Evolutionary conservation across 2,797 vertebrate genomes (phyloP).

Genomic region (Esox masquinongy): DNA sequence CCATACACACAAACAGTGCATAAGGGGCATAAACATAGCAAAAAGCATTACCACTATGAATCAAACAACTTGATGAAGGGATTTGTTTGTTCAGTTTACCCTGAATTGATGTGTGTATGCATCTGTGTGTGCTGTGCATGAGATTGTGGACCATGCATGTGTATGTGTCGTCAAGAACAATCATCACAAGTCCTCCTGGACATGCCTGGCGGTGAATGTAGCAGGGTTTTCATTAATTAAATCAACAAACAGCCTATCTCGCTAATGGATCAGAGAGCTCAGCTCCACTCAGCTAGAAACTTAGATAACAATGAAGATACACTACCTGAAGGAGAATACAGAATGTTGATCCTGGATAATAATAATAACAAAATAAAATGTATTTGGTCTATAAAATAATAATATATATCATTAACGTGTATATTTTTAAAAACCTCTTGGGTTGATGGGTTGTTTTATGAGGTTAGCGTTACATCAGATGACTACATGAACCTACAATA

Average conservation of each 20-base stretch:
- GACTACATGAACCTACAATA: background rate
- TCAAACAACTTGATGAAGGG: no score
- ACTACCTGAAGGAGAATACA: background rate
- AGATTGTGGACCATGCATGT: background rate
- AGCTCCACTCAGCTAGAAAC: slow-evolving; percentile 2
- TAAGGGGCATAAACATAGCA: no score
- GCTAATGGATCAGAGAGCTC: slow-evolving; percentile 14
- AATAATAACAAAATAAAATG: no score
- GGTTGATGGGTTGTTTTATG: background rate
- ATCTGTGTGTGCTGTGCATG: background rate
- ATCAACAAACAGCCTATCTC: slow-evolving; percentile 14
- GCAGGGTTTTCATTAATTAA: slow-evolving; percentile 26
- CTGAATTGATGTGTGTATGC: background rate
- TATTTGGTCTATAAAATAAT: no score
- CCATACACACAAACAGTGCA: background rate
- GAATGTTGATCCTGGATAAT: slow-evolving; percentile 1
- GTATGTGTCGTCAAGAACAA: slow-evolving; percentile 6
- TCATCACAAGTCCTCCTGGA: slow-evolving; percentile 6
- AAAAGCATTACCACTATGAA: no score
- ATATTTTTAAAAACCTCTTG: background rate
- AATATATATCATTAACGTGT: background rate
- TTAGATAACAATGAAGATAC: background rate
- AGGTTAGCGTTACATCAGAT: background rate
- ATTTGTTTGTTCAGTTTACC: no score
- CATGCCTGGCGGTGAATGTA: background rate